Evolutionary conservation across 92 coral and sea anemone species (phyloP).

Genomic region (Hydrozoanthus gracilis): DNA sequence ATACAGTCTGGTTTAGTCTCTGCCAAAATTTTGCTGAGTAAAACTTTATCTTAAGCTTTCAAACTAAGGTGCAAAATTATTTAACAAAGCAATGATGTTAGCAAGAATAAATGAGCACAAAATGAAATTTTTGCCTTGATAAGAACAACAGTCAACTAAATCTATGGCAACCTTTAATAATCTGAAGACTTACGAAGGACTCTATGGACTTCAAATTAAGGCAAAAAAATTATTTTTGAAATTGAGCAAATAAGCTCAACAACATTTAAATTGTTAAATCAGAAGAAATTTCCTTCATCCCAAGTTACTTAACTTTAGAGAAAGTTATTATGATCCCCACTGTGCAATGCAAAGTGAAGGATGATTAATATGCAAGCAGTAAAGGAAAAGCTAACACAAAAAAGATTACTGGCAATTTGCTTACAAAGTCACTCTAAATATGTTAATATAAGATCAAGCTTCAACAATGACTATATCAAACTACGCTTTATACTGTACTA

Average conservation of each 20-base stretch:
- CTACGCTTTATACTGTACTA: neutral
- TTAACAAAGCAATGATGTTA: neutral
- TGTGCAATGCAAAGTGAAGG: neutral
- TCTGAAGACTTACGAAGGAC: too few relatives aligned
- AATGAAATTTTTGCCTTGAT: neutral
- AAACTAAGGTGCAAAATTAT: neutral
- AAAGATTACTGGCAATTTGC: neutral
- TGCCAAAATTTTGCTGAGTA: neutral
- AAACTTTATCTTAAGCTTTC: neutral
- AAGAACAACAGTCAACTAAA: neutral
- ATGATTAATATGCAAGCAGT: neutral
- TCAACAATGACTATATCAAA: neutral
- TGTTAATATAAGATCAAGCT: neutral
- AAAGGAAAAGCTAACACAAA: slow-evolving; percentile 2
- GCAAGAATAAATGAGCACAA: neutral
- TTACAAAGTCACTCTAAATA: neutral
- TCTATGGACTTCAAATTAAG: too few relatives aligned
- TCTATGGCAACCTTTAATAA: neutral
- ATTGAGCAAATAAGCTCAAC: too few relatives aligned
- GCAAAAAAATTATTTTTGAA: too few relatives aligned
- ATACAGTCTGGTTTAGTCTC: slow-evolving; percentile 15
- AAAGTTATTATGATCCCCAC: neutral
- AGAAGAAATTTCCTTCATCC: too few relatives aligned
- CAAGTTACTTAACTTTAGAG: neutral
- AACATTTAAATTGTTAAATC: too few relatives aligned